Base-by-base conservation (phyloP, 2,888 invertebrate species). In the Drosophila mayaguana region DNA sequence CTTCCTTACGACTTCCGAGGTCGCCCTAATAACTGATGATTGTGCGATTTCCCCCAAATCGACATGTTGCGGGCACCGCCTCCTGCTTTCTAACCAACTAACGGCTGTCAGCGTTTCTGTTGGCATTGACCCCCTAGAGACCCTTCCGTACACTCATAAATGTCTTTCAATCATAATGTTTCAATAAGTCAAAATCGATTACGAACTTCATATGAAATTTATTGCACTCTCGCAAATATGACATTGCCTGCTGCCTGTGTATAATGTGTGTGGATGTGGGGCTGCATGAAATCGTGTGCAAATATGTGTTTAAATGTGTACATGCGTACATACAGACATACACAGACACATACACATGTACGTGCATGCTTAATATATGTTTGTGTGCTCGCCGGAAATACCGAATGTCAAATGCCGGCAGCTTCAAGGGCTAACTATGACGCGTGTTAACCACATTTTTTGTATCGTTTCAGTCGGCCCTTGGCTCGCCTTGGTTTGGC, bases 131-230 rank as follows among this genome's bases (percentile, higher is more conserved):
- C 83, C 91, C 85, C 90, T 59, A 73, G 88, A 82, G 91, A 86
- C 82, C 87, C 79, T 76, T 78, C 73, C 82, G 81, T 84, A 77
- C 89, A 85, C 88, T 91, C 87, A 89, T 91, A 90, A 91, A 91
- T 90, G 92, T 91, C 92, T 91, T 91, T 91, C 91, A 91, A 90
- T 90, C 90, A 91, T 90, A 91, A 91, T 91, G 89, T 91, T 91
- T 91, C 92, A 91, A 91, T 91, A 90, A 90, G 91, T 91, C 91
- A 90, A 90, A 91, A 91, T 91, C 91, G 91, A 91, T 91, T 91
- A 91, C 83, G 87, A 89, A 89, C 89, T 89, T 91, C 91, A 91
- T 91, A 90, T 86, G 84, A 91, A 90, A 91, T 91, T 91, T 92
- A 91, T 91, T 90, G 89, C 88, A 83, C 87, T 90, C 80, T 87